Base-by-base conservation (phyloP, 2,113 vertebrate genomes). In the Calyptomena viridis region DNA sequence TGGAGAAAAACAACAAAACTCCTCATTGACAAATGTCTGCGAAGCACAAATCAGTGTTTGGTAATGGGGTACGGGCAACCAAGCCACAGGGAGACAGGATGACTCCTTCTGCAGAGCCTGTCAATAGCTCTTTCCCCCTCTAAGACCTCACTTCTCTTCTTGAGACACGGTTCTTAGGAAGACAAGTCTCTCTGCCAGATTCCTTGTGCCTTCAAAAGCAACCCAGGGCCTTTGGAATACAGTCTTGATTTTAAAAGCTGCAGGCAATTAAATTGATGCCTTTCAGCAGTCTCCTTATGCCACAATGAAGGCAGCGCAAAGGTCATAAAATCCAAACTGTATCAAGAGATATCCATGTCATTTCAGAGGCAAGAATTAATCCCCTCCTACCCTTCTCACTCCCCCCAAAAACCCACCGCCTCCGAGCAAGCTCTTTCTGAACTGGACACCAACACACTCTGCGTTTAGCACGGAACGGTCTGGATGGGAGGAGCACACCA, bases 341-440 rank as follows among this genome's bases (percentile, higher is more conserved):
- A 69, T 30, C 56, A 37, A n/a, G 28, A 62, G n/a, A 60, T 4
- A 50, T 0, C 62, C 20, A 6, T 5, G 6, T 9, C 23, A 33
- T 81, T 72, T 56, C 62, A 89, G 66, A 83, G 31, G 42, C 22
- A 56, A 87, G 39, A 93, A 81, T 63, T 40, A n/a, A 84, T 42
- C 14, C 37, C 39, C 31, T 77, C 23, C 80, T n/a, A 58, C 39
- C 44, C n/a, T 84, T 80, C 79, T 76, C 47, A 9, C 23, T 27
- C 5, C 8, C 8, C 5, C 0, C 7, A 23, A 11, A 85, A 62
- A 55, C 11, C 12, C 68, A 68, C 6, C 0, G 0, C 24, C 67
- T 30, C 62, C 49, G 77, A 44, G 22, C 67, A 75, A 89, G 53
- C 73, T 62, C 40, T 0, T 42, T 4, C 71, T 64, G 55, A 83